Percentiles rank a stretch among this genome's conserved stretches.
phyloP scores from a whole-genome alignment of 2,113 vertebrate species.

The Hipposideros armiger region DNA sequence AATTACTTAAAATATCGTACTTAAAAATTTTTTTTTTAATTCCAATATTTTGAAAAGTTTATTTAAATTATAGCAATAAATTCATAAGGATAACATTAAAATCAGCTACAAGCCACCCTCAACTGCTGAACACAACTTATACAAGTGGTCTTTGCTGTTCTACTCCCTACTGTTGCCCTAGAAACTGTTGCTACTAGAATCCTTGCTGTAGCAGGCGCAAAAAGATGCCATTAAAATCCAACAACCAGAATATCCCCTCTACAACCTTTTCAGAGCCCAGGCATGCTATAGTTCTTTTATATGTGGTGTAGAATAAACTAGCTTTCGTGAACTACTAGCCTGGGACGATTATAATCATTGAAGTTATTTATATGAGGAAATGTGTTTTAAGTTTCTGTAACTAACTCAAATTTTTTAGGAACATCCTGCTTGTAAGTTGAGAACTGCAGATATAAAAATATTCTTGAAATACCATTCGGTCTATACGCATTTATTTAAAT shows the following conservation, averaged over 20 bases:
- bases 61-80: conserved; percentile 47
- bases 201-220: not conserved
- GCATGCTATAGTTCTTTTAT: not conserved
- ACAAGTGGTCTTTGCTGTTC: not conserved
- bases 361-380: conserved; percentile 12
- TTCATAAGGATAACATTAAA: conserved; percentile 11
- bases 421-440: not conserved
- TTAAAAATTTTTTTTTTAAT: not conserved
- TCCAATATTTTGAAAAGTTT: not conserved
- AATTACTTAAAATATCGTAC: conserved; percentile 57
- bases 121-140: not conserved
- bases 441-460: conserved; percentile 28
- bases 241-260: not conserved
- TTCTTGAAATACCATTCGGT: conserved; percentile 18
- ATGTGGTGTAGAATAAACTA: not conserved
- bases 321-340: not conserved
- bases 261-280: not conserved
- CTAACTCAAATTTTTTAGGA: conserved; percentile 11
- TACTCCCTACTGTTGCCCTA: not conserved
- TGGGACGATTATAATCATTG: not conserved
- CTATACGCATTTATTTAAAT: conserved; percentile 45
- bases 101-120: not conserved
- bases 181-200: not conserved
- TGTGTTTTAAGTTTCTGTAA: conserved; percentile 36
- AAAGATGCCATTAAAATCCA: not conserved